Evolutionary conservation across 2,888 invertebrate genomes (phyloP).

Genomic region (Eilema sororculum): DNA sequence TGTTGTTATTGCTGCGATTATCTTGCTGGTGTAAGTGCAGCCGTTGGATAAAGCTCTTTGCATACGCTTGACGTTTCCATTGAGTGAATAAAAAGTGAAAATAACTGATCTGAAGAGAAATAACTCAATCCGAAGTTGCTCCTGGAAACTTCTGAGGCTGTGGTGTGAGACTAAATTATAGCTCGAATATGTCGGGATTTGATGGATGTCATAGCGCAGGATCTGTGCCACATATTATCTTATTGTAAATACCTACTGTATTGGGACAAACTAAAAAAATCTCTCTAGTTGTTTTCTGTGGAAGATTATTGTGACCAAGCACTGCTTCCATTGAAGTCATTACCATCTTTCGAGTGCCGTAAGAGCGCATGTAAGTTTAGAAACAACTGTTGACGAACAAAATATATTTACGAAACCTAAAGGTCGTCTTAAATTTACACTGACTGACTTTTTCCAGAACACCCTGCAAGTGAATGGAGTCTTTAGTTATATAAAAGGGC

Average conservation of each 20-base stretch:
- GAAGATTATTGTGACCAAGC: no score
- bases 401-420: neutral
- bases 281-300: no score
- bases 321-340: no score
- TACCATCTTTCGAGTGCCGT: no score
- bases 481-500: neutral
- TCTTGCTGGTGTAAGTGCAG: slow-evolving; percentile 62
- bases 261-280: no score
- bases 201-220: no score
- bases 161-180: neutral
- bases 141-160: neutral
- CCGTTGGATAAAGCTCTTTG: slow-evolving; percentile 59
- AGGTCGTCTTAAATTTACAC: neutral
- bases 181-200: neutral
- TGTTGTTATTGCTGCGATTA: slow-evolving; percentile 77
- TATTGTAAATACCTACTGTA: no score
- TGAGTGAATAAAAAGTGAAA: neutral
- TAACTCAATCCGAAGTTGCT: neutral
- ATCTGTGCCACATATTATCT: no score
- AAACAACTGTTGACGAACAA: no score
- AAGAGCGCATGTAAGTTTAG: no score
- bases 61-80: neutral
- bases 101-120: no score
- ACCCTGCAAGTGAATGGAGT: neutral
- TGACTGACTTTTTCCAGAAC: neutral